Percentiles rank a stretch among this genome's conserved stretches.
Evolutionary conservation across 2,797 vertebrate species (phyloP).

Genomic region (Siniperca scherzeri): DNA sequence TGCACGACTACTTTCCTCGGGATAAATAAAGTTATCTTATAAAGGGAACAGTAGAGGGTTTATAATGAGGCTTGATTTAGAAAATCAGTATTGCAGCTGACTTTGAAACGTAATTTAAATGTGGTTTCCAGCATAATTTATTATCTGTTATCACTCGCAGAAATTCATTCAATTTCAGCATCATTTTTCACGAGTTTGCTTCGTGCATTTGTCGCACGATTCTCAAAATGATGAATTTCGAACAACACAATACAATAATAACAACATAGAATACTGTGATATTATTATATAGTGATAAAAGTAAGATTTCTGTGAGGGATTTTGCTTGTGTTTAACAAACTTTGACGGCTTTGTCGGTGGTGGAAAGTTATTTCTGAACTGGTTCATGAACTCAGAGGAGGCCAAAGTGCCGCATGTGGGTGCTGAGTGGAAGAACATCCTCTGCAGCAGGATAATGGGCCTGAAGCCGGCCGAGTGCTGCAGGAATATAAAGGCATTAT

Average conservation of each 20-base stretch:
- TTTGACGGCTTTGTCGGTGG: conserved; percentile 15
- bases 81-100: background rate
- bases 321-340: conserved; percentile 12
- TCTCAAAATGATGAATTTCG: background rate
- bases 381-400: conserved; percentile 41
- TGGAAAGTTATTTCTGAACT: conserved; percentile 46
- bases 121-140: background rate
- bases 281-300: background rate
- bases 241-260: background rate
- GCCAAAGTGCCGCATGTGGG: conserved; percentile 53
- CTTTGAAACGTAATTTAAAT: background rate
- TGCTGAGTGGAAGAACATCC: conserved; percentile 58
- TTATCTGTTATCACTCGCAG: background rate
- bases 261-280: background rate
- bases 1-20: background rate
- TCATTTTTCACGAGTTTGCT: background rate
- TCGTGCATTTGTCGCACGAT: background rate
- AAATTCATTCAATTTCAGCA: background rate
- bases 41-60: background rate
- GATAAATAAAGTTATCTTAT: background rate
- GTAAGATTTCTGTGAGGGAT: background rate
- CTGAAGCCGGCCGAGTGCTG: conserved; percentile 17
- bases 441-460: conserved; percentile 37
- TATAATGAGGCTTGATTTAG: background rate
- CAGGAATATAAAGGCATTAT: background rate